Evolutionary conservation across 2,113 vertebrate genomes (phyloP).

Genomic region (Kobus ellipsiprymnus): DNA sequence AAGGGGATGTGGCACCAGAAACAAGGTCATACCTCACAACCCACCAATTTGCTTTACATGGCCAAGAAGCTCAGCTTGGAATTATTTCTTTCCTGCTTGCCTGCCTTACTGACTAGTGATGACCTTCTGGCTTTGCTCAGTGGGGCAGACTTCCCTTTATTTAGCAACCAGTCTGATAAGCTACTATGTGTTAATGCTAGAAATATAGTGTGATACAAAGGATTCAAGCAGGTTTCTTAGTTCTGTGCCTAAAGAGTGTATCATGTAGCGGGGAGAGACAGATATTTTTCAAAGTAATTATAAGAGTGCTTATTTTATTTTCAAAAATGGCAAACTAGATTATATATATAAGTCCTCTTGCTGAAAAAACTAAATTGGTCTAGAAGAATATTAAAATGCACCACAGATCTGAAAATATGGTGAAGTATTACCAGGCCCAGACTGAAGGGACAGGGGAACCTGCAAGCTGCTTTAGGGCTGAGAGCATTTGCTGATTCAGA

Average conservation of each 20-base stretch:
- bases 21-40: not conserved
- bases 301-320: not conserved
- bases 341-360: not conserved
- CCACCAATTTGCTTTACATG: not conserved
- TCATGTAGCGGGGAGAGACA: not conserved
- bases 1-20: not conserved
- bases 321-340: not conserved
- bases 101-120: not conserved
- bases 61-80: not conserved
- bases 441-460: not conserved
- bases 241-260: not conserved
- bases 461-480: not conserved
- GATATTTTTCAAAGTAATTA: not conserved
- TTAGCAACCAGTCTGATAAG: not conserved
- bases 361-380: not conserved
- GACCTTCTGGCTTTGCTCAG: not conserved
- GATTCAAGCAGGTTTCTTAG: not conserved
- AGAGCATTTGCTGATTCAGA: not conserved
- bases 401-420: not conserved
- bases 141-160: not conserved
- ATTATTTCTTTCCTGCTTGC: not conserved
- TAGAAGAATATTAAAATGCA: not conserved
- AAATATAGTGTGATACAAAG: not conserved
- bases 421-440: not conserved
- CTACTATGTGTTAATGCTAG: not conserved